phyloP scores from a whole-genome alignment of 2,797 vertebrate species.

The Pangasius sanitwongsei region DNA sequence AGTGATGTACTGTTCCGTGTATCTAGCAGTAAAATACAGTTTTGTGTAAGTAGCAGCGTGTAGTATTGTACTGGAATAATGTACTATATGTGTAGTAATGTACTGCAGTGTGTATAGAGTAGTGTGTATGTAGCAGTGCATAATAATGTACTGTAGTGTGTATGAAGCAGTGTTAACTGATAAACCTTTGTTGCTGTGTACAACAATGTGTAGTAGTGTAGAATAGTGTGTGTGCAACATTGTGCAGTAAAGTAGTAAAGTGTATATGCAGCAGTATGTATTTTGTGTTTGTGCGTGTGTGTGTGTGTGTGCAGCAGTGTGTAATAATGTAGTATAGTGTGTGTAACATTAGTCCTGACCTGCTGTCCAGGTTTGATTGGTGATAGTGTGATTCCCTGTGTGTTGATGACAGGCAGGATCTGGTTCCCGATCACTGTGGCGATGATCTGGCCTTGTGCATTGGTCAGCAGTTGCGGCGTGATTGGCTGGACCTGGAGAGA shows the following conservation, averaged over 20 bases:
- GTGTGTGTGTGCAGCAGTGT: neutral
- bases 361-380: constrained; percentile 98
- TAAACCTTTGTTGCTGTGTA: neutral
- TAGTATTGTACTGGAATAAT: neutral
- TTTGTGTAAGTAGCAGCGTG: neutral
- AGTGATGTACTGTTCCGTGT: neutral
- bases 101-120: neutral
- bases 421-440: constrained; percentile 99
- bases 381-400: constrained; percentile 98
- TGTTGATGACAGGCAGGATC: constrained; percentile 99
- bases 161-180: neutral
- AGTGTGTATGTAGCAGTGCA: neutral
- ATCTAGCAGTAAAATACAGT: neutral
- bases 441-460: constrained; percentile 99
- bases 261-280: neutral
- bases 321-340: neutral
- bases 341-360: constrained; percentile 73
- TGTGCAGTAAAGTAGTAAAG: neutral
- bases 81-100: neutral
- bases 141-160: neutral
- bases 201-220: neutral
- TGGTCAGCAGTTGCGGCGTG: constrained; percentile 97
- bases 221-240: neutral
- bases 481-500: constrained; percentile 98
- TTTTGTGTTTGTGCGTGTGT: constrained; percentile 7